Base-by-base conservation (phyloP, 2,797 vertebrate genomes). In the Sebastes glaucus region DNA sequence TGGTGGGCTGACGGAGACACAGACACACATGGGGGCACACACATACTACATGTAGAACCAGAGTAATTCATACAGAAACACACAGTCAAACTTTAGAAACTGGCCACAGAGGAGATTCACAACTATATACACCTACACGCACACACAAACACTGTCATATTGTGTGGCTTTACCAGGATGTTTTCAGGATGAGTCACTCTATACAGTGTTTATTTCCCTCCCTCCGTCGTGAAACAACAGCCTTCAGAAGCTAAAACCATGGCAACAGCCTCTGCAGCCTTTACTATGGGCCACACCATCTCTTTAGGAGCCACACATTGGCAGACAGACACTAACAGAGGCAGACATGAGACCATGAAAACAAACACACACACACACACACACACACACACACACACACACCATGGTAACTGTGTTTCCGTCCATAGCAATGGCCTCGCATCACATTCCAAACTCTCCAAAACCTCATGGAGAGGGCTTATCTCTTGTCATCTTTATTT, bases 181-280 rank as follows among this genome's bases (percentile, higher is more conserved):
- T 80, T 87, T 83, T 84, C 59, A 71, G 85, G 85, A 92, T 92
- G 92, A 93, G 68, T 93, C 90, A 86, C 82, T 91, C 83, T 68
- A 81, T 88, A 87, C 75, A 87, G 65, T 85, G 67, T 88, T 89
- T 84, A 85, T 85, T 85, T 86, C 76, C 79, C 82, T 90, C 79
- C 81, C 80, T 80, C 80, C 65, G 81, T 56, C 80, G 70, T 66
- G 74, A 89, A 92, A 92, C 89, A 89, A 90, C 91, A 87, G 84
- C 81, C 77, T 78, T 88, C 73, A 84, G 70, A 87, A 86, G 75
- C 67, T 76, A 88, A 85, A 90, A 88, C 92, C 90, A 94, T 94
- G 87, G 91, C 87, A 94, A 94, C 92, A 87, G 86, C 75, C 66
- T 89, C 80, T 81, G 81, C 87, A 90, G 80, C 76, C 72, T 67